phyloP scores from a whole-genome alignment of 2,888 invertebrate genomes.

The Cerastis leucographa region DNA sequence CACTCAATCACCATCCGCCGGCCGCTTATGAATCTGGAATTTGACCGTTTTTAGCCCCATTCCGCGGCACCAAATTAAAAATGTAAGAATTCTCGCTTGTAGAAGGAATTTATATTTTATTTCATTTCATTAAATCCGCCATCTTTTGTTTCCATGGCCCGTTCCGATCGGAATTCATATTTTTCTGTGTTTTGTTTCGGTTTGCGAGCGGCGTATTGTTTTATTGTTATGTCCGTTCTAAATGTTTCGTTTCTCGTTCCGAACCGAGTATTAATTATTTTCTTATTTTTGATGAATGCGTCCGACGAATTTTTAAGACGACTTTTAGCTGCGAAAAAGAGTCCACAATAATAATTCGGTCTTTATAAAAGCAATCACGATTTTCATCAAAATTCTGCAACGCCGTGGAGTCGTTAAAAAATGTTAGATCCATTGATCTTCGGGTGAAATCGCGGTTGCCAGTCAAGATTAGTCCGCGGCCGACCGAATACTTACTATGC shows the following conservation, averaged over 20 bases:
- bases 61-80: constrained; percentile 89
- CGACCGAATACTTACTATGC: constrained; percentile 78
- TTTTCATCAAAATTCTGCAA: constrained; percentile 79
- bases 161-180: constrained; percentile 90
- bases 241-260: constrained; percentile 84
- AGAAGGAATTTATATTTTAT: constrained; percentile 90
- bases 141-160: constrained; percentile 89
- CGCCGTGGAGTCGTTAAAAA: constrained; percentile 51
- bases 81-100: constrained; percentile 90
- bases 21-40: constrained; percentile 86
- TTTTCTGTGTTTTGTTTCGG: constrained; percentile 90
- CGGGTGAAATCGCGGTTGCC: constrained; percentile 79
- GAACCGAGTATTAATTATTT: constrained; percentile 89
- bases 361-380: constrained; percentile 81
- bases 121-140: constrained; percentile 90
- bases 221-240: constrained; percentile 87
- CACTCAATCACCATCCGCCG: constrained; percentile 71
- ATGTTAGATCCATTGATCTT: constrained; percentile 69
- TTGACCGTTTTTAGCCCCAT: constrained; percentile 87
- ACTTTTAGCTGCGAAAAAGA: constrained; percentile 78
- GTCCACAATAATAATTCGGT: constrained; percentile 78
- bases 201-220: constrained; percentile 87
- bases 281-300: constrained; percentile 89
- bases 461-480: constrained; percentile 82
- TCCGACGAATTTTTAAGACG: constrained; percentile 79